A percentile compares a stretch with the other conserved stretches of the same genome.
Evolutionary conservation across 2,113 vertebrate genomes (phyloP).

Genomic region (Chionis minor): DNA sequence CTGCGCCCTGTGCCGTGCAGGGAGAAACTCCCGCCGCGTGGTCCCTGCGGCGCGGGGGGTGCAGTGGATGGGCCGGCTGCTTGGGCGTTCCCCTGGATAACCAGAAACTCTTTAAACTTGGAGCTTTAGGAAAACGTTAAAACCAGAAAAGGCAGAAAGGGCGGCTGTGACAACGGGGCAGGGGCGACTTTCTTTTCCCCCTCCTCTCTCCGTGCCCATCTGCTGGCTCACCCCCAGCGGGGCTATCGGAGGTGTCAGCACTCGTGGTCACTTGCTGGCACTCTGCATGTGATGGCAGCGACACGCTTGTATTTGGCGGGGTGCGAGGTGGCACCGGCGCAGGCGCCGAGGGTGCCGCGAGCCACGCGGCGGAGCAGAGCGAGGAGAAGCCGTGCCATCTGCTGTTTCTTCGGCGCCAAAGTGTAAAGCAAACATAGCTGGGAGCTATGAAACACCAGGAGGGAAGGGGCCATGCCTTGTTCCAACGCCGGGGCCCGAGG

Average conservation of each 20-base stretch:
- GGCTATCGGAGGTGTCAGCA: background rate
- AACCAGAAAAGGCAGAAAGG: background rate
- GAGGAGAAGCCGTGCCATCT: slow-evolving; percentile 49
- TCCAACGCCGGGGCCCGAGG: background rate
- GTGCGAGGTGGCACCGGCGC: background rate
- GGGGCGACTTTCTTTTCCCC: background rate
- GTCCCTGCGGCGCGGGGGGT: fast-evolving
- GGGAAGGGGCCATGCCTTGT: slow-evolving; percentile 12
- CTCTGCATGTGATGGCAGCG: fast-evolving
- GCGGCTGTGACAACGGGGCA: fast-evolving
- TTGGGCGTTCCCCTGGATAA: background rate
- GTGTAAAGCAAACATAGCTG: slow-evolving; percentile 63
- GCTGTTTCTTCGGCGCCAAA: slow-evolving; percentile 22
- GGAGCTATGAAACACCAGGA: slow-evolving; percentile 59
- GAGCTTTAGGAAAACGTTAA: background rate
- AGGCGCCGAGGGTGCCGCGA: background rate
- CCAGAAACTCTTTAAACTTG: background rate
- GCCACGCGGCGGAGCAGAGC: fast-evolving
- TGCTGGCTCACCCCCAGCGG: fast-evolving
- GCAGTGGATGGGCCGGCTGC: background rate
- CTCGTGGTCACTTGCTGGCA: background rate
- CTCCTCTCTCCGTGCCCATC: fast-evolving
- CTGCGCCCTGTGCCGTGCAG: fast-evolving
- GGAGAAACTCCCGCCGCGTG: background rate
- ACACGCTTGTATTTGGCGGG: background rate